Conservation (phyloP, 1,140 invertebrate genomes). For the Drosophila jambulina region DNA sequence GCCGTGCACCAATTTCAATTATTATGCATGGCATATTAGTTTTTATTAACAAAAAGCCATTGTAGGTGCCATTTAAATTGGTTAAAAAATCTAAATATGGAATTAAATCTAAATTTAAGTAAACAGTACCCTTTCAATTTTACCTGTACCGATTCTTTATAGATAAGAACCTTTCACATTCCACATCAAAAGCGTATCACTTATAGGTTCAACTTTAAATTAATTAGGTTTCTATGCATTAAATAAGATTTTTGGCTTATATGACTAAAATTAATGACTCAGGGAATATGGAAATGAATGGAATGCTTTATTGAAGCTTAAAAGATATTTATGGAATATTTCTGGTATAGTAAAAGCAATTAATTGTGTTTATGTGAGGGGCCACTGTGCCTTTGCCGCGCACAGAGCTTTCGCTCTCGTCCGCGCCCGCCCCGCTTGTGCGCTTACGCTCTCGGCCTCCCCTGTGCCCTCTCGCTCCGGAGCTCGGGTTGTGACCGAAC, state of each 20-base stretch:
- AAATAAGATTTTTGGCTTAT: neutral
- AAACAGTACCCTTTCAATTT: neutral
- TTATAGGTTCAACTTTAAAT: conserved; percentile 13
- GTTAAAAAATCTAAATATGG: conserved; percentile 2
- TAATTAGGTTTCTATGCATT: conserved; percentile 10
- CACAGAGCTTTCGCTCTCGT: too few relatives aligned
- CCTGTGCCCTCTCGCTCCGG: too few relatives aligned
- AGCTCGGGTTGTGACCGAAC: too few relatives aligned
- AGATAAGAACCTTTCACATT: neutral
- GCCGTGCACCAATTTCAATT: conserved; percentile 17
- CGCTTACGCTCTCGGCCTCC: too few relatives aligned
- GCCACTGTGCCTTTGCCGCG: too few relatives aligned
- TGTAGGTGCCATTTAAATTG: conserved; percentile 7
- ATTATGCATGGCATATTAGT: conserved; percentile 3
- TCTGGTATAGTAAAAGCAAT: neutral
- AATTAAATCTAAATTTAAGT: neutral
- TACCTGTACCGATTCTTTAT: neutral
- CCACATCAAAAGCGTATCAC: neutral
- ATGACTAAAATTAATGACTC: neutral
- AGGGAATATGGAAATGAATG: neutral
- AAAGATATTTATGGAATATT: neutral
- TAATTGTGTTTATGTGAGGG: too few relatives aligned
- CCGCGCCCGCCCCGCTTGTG: too few relatives aligned
- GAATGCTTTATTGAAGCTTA: neutral
- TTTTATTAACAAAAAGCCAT: conserved; percentile 28